Evolutionary conservation across 2,113 vertebrate species (phyloP).

Genomic region (Glaucidium brasilianum): DNA sequence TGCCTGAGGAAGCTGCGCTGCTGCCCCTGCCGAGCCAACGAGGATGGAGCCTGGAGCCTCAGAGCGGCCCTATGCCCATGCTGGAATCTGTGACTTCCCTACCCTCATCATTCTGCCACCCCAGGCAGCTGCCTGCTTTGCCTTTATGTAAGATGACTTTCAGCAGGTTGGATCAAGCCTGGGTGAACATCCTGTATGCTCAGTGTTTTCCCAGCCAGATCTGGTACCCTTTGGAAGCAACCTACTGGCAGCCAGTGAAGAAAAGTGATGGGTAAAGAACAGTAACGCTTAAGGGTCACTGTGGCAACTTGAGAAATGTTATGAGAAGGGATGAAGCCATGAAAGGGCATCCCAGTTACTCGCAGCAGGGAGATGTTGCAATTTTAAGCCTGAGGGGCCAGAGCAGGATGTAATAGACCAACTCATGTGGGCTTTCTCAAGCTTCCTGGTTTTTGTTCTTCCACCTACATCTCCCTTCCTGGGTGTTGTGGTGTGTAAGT

Average conservation of each 20-base stretch:
- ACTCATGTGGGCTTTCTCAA: background rate
- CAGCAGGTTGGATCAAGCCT: background rate
- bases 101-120: background rate
- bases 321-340: background rate
- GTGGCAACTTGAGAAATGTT: background rate
- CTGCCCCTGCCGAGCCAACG: background rate
- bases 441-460: conserved; percentile 38
- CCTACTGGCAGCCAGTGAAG: background rate
- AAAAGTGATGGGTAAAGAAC: background rate
- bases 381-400: background rate
- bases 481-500: background rate
- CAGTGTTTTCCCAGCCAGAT: background rate
- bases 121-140: background rate
- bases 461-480: conserved; percentile 13
- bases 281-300: background rate
- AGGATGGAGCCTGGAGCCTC: background rate
- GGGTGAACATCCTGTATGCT: background rate
- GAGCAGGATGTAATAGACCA: background rate
- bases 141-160: background rate
- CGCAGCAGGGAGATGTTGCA: background rate
- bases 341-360: background rate
- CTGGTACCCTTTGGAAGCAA: background rate
- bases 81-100: background rate
- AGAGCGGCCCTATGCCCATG: background rate
- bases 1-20: background rate